phyloP scores from a whole-genome alignment of 2,888 invertebrate species.

The Brachypalpus laphriformis region DNA sequence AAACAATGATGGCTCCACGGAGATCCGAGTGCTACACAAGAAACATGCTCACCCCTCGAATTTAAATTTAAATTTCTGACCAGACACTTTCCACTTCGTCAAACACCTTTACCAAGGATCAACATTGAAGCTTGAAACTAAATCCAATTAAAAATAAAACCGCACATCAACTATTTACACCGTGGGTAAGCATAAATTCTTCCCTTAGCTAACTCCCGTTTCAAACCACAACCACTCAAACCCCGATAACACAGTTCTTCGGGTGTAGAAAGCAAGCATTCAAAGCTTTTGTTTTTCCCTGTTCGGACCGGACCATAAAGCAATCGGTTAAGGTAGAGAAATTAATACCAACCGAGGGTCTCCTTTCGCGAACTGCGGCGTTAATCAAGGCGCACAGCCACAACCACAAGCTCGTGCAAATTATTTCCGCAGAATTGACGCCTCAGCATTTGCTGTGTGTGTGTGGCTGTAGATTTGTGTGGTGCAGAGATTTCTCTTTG shows the following conservation, averaged over 20 bases:
- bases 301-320: slow-evolving; percentile 24
- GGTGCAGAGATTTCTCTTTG: slow-evolving; percentile 10
- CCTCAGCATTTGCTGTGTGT: background rate
- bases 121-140: slow-evolving; percentile 2
- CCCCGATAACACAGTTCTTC: background rate
- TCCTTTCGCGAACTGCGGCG: slow-evolving; percentile 39
- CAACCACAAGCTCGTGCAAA: slow-evolving; percentile 54
- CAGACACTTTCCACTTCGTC: background rate
- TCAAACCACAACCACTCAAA: slow-evolving; percentile 15
- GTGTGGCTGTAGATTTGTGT: background rate
- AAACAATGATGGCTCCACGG: too few relatives aligned
- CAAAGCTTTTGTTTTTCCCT: background rate
- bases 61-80: background rate
- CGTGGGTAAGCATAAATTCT: background rate
- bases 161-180: slow-evolving; percentile 43
- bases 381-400: slow-evolving; percentile 51
- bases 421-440: slow-evolving; percentile 42
- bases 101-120: background rate
- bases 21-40: too few relatives aligned
- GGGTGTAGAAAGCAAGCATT: slow-evolving; percentile 2
- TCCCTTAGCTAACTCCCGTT: background rate
- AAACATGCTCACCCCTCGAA: background rate
- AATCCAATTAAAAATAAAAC: slow-evolving; percentile 48
- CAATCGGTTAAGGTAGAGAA: slow-evolving; percentile 35
- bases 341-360: slow-evolving; percentile 33